Base-by-base conservation (phyloP, 2,797 vertebrate species). In the Microctenopoma steveboyesi region DNA sequence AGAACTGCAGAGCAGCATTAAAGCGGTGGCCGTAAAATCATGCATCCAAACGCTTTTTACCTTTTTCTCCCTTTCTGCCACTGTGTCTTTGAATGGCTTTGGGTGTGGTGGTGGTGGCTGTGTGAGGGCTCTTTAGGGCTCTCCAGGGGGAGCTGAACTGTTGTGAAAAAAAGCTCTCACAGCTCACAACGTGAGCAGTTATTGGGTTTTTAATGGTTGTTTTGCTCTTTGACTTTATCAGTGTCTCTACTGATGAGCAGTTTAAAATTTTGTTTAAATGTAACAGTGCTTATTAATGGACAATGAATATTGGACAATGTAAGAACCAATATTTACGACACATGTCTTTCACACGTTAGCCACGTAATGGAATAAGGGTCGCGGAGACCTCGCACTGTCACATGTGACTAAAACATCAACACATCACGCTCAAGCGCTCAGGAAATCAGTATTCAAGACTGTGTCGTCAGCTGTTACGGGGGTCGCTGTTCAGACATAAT, bases 361-460 rank as follows among this genome's bases (percentile, higher is more conserved):
- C 1, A 42, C 52, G 49, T 30, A 35, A 27, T n/a, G 1, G 5
- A 65, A 40, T 8, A 4, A 49, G 11, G 35, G 2, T 14, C 57
- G 63, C 45, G 30, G 14, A 69, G 28, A 55, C 43, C 5, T 8
- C 11, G 33, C 6, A 4, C 46, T 67, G 12, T 40, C 51, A 46
- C 39, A 60, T 53, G 40, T 69, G 47, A 68, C 40, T 43, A 69
- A n/a, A 48, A 35, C 51, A 74, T 43, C 65, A 78, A 58, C 61
- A 46, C 56, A 63, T 74, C 63, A 69, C 28, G 42, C 22, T 22
- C 22, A 22, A 43, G 37, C 65, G 51, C 48, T 52, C 15, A 52
- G 70, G 55, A 84, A 79, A 86, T 89, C 77, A 81, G 81, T 82
- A 85, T 87, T 83, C 84, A 81, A 74, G 30, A 18, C 49, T n/a